A percentile compares a stretch with the other conserved stretches of the same genome.
These are phyloP conservation scores for Podarcis siculus DNA, from an alignment of 2,797 vertebrate genomes.

Conservation along the genomic window DNA sequence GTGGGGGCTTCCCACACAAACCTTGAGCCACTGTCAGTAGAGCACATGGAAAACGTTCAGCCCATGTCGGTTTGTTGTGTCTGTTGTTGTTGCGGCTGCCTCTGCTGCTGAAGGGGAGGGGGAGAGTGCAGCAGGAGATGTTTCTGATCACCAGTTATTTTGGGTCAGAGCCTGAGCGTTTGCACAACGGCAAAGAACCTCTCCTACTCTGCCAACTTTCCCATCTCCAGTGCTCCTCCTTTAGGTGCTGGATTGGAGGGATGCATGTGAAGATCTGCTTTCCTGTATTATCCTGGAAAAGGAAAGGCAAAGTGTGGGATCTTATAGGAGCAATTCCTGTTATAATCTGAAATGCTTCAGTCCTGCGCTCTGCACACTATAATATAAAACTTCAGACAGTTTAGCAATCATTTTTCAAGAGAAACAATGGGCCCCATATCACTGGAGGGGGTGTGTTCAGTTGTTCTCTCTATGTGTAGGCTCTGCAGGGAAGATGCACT, in stretches of 20 bases:
- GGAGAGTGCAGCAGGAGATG: neutral
- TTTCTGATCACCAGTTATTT: neutral
- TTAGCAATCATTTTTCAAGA: neutral
- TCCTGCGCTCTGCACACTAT: neutral
- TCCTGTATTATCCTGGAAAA: neutral
- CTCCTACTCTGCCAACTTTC: neutral
- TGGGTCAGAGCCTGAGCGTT: too few relatives aligned
- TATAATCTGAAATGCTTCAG: neutral
- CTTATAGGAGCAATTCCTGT: fast-evolving
- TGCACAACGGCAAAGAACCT: neutral
- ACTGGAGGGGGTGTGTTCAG: neutral
- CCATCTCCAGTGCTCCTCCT: neutral
- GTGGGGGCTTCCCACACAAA: neutral
- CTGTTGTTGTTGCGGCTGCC: too few relatives aligned
- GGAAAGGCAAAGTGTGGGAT: neutral
- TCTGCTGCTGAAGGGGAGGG: too few relatives aligned
- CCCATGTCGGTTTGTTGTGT: neutral
- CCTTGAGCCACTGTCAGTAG: neutral
- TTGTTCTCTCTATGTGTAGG: neutral
- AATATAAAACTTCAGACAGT: neutral
- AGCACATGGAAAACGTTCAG: neutral
- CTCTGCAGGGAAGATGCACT: too few relatives aligned
- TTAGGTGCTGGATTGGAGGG: too few relatives aligned
- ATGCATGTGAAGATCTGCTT: neutral
- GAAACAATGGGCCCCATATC: neutral